phyloP scores from a whole-genome alignment of 37 sponge, comb jelly and placozoan genomes.

The Eunapius fragilis region DNA sequence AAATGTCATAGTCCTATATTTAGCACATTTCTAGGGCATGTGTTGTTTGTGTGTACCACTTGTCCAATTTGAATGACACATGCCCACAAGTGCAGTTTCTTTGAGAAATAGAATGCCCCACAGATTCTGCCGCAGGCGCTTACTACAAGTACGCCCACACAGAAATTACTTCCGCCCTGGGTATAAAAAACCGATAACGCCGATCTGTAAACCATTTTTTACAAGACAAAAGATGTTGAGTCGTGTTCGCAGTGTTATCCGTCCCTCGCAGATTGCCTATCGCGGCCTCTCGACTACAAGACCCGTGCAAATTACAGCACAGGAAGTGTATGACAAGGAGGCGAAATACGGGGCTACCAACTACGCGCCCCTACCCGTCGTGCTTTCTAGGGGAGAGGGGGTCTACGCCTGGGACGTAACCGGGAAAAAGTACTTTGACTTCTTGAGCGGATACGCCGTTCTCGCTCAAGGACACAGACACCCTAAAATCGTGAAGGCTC shows the following conservation, averaged over 20 bases:
- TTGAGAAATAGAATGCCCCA: too few relatives aligned
- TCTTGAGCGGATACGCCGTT: constrained; percentile 92
- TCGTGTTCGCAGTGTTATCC: not conserved
- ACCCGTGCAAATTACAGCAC: not conserved
- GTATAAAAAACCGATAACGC: too few relatives aligned
- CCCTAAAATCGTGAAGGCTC: constrained; percentile 81
- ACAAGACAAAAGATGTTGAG: not conserved
- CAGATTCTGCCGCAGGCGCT: too few relatives aligned
- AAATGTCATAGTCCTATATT: too few relatives aligned
- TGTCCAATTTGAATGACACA: too few relatives aligned
- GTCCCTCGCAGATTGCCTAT: not conserved
- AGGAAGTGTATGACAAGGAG: constrained; percentile 69
- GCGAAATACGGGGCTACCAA: constrained; percentile 86
- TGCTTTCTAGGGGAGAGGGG: constrained; percentile 85
- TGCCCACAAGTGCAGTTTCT: too few relatives aligned
- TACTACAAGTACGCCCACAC: too few relatives aligned
- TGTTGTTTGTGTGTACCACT: too few relatives aligned
- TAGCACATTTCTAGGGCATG: too few relatives aligned
- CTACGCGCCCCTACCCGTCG: constrained; percentile 93
- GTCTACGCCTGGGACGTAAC: constrained; percentile 96
- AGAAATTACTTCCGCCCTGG: too few relatives aligned
- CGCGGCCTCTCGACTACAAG: not conserved
- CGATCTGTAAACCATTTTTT: too few relatives aligned
- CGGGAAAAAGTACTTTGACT: constrained; percentile 92
- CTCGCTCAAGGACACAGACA: constrained; percentile 97